These are phyloP conservation scores for Cotesia chilonis DNA, from an alignment of 1,140 invertebrate genomes.

Conservation along the genomic window DNA sequence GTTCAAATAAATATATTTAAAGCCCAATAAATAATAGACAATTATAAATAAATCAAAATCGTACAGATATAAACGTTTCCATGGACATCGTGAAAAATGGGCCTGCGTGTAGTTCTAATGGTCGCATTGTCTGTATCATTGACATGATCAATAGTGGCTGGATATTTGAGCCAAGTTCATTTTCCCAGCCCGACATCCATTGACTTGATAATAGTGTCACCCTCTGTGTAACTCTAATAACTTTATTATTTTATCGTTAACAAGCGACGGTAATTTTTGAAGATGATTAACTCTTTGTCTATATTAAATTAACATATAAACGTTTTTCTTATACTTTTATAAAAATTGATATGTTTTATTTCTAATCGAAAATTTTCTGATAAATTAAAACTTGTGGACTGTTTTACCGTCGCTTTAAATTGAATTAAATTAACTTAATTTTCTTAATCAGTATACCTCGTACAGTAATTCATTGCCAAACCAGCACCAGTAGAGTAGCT, in stretches of 20 bases:
- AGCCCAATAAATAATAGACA: no score
- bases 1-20: not conserved
- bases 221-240: constrained; percentile 19
- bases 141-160: constrained; percentile 26
- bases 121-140: constrained; percentile 31
- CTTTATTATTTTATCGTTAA: not conserved
- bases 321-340: no score
- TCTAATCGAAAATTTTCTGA: no score
- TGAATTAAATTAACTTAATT: no score
- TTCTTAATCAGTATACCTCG: not conserved
- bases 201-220: constrained; percentile 25
- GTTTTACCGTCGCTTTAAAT: no score
- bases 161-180: constrained; percentile 16
- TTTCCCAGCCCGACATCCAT: constrained; percentile 38
- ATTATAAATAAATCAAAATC: not conserved
- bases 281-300: no score
- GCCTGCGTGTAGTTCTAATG: constrained; percentile 34
- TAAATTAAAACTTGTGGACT: no score
- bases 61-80: constrained; percentile 34
- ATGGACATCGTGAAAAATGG: constrained; percentile 40
- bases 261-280: no score
- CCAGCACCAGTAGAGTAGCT: constrained; percentile 28
- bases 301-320: no score
- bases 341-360: no score
- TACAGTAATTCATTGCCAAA: constrained; percentile 23